Evolutionary conservation across 2,797 vertebrate genomes (phyloP).

Genomic region (Poeciliopsis turneri): DNA sequence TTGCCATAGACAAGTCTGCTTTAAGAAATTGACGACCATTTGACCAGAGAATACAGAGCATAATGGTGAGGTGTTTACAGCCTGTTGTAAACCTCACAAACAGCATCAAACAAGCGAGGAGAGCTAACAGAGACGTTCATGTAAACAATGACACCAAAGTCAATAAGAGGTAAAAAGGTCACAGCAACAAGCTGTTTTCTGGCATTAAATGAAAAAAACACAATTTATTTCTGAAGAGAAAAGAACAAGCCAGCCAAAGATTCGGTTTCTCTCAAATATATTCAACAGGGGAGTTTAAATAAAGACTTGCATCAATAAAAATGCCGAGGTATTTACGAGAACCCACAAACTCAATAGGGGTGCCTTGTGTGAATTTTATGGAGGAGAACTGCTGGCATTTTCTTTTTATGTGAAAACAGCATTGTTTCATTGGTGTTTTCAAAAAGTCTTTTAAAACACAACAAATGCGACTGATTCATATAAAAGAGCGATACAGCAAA

Average conservation of each 20-base stretch:
- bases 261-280: constrained; percentile 1
- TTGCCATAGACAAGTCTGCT: neutral
- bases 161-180: constrained; percentile 14
- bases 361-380: constrained; percentile 15
- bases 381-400: neutral
- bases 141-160: constrained; percentile 8
- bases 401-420: constrained; percentile 2
- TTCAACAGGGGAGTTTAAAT: neutral
- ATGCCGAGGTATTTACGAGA: constrained; percentile 12
- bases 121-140: constrained; percentile 1
- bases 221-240: constrained; percentile 7
- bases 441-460: neutral
- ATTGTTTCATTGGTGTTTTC: neutral
- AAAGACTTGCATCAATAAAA: constrained; percentile 9
- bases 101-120: neutral
- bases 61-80: neutral
- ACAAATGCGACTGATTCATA: neutral
- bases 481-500: neutral
- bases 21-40: constrained; percentile 2
- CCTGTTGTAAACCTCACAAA: neutral
- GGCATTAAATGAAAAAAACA: neutral
- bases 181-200: constrained; percentile 16
- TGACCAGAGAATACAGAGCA: neutral
- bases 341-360: constrained; percentile 11
- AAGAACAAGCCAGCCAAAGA: neutral